Evolutionary conservation across 30 jellyfish, hydroid and myxozoan genomes (phyloP).

Genomic region (Aurelia aurita complex sp. Pacific): DNA sequence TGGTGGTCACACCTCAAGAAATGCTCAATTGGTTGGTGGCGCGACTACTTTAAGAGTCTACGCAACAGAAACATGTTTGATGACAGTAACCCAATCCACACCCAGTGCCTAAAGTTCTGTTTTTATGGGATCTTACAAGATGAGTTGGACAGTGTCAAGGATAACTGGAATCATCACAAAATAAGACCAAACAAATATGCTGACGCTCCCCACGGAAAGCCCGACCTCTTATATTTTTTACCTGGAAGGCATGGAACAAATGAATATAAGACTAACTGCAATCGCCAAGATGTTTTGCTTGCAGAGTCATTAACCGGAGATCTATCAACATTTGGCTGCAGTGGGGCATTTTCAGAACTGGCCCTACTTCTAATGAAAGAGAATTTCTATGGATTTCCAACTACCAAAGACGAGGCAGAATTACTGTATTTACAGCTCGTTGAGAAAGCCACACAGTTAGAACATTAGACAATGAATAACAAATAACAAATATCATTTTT

Average conservation of each 20-base stretch:
- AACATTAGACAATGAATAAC: too few species aligned
- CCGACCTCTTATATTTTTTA: conserved; percentile 2
- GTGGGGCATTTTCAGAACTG: too few species aligned
- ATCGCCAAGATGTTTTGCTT: background rate
- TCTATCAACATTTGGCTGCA: too few species aligned
- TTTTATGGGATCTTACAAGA: background rate
- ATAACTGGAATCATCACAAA: conserved; percentile 3
- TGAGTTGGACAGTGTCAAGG: conserved; percentile 3
- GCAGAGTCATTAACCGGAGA: too few species aligned
- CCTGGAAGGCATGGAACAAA: conserved; percentile 19
- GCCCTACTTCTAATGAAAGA: too few species aligned
- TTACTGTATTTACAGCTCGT: conserved; percentile 1
- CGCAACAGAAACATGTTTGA: conserved; percentile 3
- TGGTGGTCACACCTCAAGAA: conserved; percentile 13
- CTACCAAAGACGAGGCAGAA: background rate
- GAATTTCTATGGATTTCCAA: background rate
- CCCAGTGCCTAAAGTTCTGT: conserved; percentile 7
- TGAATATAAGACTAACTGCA: background rate
- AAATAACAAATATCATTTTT: too few species aligned
- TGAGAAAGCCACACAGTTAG: background rate
- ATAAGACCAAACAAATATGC: conserved; percentile 2
- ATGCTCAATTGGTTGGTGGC: conserved; percentile 4
- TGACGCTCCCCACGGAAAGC: conserved; percentile 16
- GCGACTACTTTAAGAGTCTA: background rate
- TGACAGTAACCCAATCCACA: conserved; percentile 6